Evolutionary conservation across 2,113 vertebrate species (phyloP), one percentile per base, ranked within the genome.

Genomic region (Festucalex cinctus): DNA sequence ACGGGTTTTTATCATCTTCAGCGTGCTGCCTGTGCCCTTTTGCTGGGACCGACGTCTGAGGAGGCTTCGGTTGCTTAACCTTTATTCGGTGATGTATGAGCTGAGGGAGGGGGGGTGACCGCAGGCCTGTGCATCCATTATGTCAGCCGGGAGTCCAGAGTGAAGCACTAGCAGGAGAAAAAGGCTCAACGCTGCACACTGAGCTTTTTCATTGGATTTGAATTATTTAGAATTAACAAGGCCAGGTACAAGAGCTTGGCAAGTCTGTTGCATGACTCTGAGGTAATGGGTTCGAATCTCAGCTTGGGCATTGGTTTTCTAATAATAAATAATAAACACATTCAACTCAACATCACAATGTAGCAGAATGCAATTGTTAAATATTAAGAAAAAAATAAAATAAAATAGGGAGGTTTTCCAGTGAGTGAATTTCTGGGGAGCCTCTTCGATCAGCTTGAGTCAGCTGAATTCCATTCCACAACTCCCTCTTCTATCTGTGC

Each of bases 11-110:
- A 44, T 62, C 60, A 62, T 26, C 60, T 32, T 57, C 54, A 57
- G 12, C 19, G 54, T 8, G 14, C 26, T 57, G 84, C 80, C 71
- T 41, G 69, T 83, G 82, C 80, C 85, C 81, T 87, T n/a, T 86
- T 88, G 68, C 71, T 66, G 70, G 68, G 74, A 65, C 73, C 36
- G 73, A 73, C 77, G 81, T 84, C 77, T 77, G 72, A 78, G 75
- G 59, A 66, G 65, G 77, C 65, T 70, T 82, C 63, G 82, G 72
- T 89, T 86, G 68, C 75, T 79, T 89, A 90, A 92, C 88, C 84
- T 89, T 91, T 91, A 85, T 71, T 74, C 54, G 65, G 77, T 84
- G 84, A 91, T 86, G 71, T 76, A 83, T 79, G 76, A 83, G 82
- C 65, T 69, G 82, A 71, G 76, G 67, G 83, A n/a, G n/a, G 78